phyloP scores from a whole-genome alignment of 2,797 vertebrate species.

The Arctocebus calabarensis region DNA sequence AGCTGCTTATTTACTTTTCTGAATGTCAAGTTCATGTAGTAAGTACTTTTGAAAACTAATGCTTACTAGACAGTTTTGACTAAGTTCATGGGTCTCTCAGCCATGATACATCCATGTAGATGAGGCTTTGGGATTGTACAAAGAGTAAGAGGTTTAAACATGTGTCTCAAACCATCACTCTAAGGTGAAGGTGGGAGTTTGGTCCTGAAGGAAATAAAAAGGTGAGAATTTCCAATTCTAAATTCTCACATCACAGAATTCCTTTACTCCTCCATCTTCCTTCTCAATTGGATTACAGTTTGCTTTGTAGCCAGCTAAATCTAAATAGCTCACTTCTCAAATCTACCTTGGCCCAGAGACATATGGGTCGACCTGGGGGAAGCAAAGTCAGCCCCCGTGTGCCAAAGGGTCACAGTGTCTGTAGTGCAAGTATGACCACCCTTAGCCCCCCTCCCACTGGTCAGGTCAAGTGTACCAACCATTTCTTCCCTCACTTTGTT shows the following conservation, averaged over 20 bases:
- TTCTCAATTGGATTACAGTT: background rate
- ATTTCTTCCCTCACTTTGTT: background rate
- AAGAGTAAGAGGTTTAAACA: background rate
- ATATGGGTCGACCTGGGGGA: background rate
- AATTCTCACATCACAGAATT: background rate
- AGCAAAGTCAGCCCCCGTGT: background rate
- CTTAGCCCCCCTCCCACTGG: background rate
- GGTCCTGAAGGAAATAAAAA: background rate
- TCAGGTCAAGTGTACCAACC: background rate
- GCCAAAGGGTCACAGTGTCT: background rate
- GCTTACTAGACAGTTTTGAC: background rate
- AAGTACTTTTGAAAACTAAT: background rate
- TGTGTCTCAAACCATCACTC: background rate
- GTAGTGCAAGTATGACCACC: background rate
- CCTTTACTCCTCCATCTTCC: background rate
- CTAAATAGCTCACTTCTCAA: conserved; percentile 24
- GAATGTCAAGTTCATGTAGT: background rate
- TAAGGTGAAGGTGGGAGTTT: background rate
- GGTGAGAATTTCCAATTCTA: background rate
- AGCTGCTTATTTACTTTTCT: background rate
- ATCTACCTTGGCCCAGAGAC: background rate
- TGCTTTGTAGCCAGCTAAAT: background rate
- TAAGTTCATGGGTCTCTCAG: too few relatives aligned
- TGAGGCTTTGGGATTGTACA: background rate
- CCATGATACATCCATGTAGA: fast-evolving